Evolutionary conservation across 2,797 vertebrate genomes (phyloP).

Genomic region (Sebastes goodei): DNA sequence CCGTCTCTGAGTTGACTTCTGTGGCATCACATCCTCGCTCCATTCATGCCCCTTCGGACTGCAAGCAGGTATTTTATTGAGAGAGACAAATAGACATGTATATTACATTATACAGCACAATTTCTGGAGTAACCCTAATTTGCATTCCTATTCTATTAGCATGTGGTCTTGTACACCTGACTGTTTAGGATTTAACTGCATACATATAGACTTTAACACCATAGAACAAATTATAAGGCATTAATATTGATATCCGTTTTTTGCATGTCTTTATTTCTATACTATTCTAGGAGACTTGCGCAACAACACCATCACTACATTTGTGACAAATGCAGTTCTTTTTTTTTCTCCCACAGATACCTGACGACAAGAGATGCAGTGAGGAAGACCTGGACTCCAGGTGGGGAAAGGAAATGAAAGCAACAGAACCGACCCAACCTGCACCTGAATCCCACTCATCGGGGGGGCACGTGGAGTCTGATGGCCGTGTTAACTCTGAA

Average conservation of each 20-base stretch:
- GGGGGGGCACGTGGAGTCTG: background rate
- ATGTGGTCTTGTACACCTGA: background rate
- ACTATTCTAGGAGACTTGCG: background rate
- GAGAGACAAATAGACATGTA: background rate
- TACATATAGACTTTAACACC: background rate
- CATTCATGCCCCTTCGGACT: slow-evolving; percentile 47
- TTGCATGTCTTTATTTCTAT: background rate
- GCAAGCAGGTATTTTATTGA: slow-evolving; percentile 66
- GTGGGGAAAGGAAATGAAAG: slow-evolving; percentile 42
- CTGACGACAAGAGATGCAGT: slow-evolving; percentile 22
- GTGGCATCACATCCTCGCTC: slow-evolving; percentile 51
- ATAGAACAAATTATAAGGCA: background rate
- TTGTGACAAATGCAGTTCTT: background rate
- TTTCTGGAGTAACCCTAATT: background rate
- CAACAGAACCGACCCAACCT: background rate
- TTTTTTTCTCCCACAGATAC: slow-evolving; percentile 33
- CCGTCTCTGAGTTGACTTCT: slow-evolving; percentile 65
- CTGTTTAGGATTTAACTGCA: background rate
- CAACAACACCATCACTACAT: background rate
- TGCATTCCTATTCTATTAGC: background rate
- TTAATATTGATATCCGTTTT: background rate
- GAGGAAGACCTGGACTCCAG: slow-evolving; percentile 38
- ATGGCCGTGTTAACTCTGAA: slow-evolving; percentile 12
- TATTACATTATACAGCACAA: background rate
- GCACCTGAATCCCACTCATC: slow-evolving; percentile 26